Conservation (phyloP, 2,888 invertebrate genomes). For the Rhogogaster chlorosoma region DNA sequence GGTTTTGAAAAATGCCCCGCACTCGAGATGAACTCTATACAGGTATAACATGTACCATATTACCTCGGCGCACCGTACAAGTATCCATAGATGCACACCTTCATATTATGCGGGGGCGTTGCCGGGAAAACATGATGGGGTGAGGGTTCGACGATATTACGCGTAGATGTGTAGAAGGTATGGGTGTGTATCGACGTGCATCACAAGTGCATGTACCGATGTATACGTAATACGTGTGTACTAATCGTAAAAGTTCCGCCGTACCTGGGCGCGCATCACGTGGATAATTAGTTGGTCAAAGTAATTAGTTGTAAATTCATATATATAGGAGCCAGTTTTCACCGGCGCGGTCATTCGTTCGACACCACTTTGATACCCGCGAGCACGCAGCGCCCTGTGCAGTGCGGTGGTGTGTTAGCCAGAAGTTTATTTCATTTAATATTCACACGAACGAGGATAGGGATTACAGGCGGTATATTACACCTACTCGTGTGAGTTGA, state of each 20-base stretch:
- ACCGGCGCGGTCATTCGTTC: background rate
- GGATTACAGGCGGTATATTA: background rate
- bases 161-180: background rate
- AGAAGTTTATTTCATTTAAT: background rate
- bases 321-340: background rate
- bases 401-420: background rate
- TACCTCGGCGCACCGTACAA: background rate
- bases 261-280: constrained; percentile 4
- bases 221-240: background rate
- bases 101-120: constrained; percentile 65
- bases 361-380: background rate
- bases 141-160: background rate
- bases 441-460: background rate
- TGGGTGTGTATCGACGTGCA: background rate
- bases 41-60: constrained; percentile 1
- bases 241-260: background rate
- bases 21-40: constrained; percentile 13
- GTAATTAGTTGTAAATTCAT: constrained; percentile 29
- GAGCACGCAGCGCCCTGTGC: background rate
- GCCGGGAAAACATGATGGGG: constrained; percentile 55
- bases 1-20: constrained; percentile 69
- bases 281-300: constrained; percentile 19
- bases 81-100: background rate
- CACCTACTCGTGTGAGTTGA: background rate
- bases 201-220: background rate